Conservation (phyloP, 1,140 invertebrate genomes). For the Drosophila bocki region DNA sequence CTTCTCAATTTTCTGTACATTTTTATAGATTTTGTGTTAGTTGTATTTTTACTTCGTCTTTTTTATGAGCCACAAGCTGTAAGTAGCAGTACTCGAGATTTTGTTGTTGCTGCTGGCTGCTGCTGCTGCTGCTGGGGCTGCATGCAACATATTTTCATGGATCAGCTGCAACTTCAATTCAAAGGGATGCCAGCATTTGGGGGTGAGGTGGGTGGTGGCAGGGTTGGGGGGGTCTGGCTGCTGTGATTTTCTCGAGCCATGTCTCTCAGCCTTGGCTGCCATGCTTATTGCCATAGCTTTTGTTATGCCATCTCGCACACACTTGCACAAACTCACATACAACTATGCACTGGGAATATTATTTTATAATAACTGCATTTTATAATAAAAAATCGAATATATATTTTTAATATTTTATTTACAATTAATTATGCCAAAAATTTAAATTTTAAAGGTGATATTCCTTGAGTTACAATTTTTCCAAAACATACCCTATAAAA, state of each 20-base stretch:
- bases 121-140: slow-evolving; percentile 26
- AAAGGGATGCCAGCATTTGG: slow-evolving; percentile 48
- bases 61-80: slow-evolving; percentile 63
- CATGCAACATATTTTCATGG: slow-evolving; percentile 82
- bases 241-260: slow-evolving; percentile 66
- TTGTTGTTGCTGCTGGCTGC: slow-evolving; percentile 35
- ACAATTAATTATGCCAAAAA: too few species aligned
- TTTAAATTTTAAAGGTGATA: neutral
- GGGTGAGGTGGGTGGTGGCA: neutral
- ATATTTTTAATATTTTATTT: too few species aligned
- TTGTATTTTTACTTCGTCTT: slow-evolving; percentile 38
- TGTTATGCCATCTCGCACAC: slow-evolving; percentile 63
- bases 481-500: too few species aligned
- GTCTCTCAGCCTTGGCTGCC: slow-evolving; percentile 45
- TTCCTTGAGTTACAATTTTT: too few species aligned
- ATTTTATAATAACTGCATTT: too few species aligned
- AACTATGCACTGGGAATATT: slow-evolving; percentile 17
- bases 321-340: slow-evolving; percentile 44
- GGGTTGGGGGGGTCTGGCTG: slow-evolving; percentile 39
- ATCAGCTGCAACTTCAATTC: slow-evolving; percentile 81
- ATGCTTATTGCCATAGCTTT: slow-evolving; percentile 75
- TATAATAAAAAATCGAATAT: too few species aligned
- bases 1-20: slow-evolving; percentile 50
- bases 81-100: slow-evolving; percentile 68
- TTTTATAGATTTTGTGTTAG: slow-evolving; percentile 55